A percentile compares a stretch with the other conserved stretches of the same genome.
Evolutionary conservation across 2,797 vertebrate species (phyloP).

Genomic region (Crocidura indochinensis): DNA sequence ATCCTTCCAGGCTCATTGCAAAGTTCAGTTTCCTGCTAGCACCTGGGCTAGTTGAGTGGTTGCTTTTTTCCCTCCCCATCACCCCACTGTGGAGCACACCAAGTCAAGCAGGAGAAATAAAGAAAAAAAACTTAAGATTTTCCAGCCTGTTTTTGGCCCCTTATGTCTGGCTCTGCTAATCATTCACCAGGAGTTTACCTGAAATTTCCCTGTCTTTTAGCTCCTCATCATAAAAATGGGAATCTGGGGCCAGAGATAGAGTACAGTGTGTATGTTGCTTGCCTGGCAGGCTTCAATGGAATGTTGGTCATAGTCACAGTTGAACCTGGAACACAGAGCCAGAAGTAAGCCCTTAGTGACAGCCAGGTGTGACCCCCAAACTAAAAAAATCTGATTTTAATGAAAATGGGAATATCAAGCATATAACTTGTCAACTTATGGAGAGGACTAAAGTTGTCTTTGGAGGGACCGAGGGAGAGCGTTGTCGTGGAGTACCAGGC

Average conservation of each 20-base stretch:
- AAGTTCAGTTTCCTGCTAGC: constrained; percentile 1
- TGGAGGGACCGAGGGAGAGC: too few relatives aligned
- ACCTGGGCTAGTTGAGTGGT: constrained; percentile 29
- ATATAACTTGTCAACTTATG: constrained; percentile 4
- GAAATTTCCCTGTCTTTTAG: constrained; percentile 26
- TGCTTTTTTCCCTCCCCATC: neutral
- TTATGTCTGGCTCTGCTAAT: neutral
- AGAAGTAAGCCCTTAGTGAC: too few relatives aligned
- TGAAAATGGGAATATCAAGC: constrained; percentile 39
- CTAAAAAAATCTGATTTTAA: too few relatives aligned
- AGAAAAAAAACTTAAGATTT: neutral
- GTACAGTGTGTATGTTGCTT: too few relatives aligned
- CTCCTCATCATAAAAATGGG: constrained; percentile 33
- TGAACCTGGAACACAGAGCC: too few relatives aligned
- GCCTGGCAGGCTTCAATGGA: too few relatives aligned
- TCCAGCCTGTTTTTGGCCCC: constrained; percentile 13
- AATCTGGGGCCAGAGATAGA: too few relatives aligned
- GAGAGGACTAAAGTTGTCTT: neutral
- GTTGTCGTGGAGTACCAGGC: too few relatives aligned
- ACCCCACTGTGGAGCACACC: neutral
- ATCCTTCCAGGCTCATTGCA: neutral
- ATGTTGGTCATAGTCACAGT: too few relatives aligned
- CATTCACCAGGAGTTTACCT: neutral
- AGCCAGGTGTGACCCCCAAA: too few relatives aligned
- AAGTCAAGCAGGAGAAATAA: neutral